Evolutionary conservation across 2,113 vertebrate genomes (phyloP).

Genomic region (Lepisosteus oculatus): DNA sequence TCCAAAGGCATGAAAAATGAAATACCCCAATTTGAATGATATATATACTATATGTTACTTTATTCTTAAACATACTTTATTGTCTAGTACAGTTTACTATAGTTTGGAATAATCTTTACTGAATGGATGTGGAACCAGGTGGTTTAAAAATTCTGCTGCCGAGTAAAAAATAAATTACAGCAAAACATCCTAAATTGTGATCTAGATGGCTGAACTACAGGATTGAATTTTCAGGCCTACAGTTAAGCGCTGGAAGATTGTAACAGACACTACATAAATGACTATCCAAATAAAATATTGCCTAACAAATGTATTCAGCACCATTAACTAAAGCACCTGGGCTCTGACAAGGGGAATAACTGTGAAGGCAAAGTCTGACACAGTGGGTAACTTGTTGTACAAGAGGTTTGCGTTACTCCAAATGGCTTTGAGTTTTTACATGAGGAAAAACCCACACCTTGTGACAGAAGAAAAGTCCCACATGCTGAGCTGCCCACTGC

Average conservation of each 20-base stretch:
- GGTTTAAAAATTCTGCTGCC: too few relatives aligned
- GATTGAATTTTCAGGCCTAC: neutral
- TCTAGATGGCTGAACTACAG: neutral
- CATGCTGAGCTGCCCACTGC: neutral
- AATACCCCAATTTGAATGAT: neutral
- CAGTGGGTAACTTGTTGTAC: neutral
- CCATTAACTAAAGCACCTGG: neutral
- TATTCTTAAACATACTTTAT: too few relatives aligned
- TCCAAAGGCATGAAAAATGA: neutral
- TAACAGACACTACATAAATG: neutral
- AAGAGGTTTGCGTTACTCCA: neutral
- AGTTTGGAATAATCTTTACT: too few relatives aligned
- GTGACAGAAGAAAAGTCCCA: neutral
- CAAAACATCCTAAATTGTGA: neutral
- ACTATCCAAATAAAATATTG: neutral
- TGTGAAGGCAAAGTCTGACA: neutral
- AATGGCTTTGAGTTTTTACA: neutral
- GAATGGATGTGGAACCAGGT: too few relatives aligned
- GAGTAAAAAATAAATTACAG: neutral
- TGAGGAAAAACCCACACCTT: neutral
- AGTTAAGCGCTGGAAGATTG: neutral
- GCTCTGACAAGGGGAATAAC: neutral
- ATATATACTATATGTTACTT: too few relatives aligned
- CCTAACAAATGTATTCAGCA: neutral
- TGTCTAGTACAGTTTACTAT: too few relatives aligned